phyloP scores from a whole-genome alignment of 2,888 invertebrate genomes.

The Entomobrya proxima region DNA sequence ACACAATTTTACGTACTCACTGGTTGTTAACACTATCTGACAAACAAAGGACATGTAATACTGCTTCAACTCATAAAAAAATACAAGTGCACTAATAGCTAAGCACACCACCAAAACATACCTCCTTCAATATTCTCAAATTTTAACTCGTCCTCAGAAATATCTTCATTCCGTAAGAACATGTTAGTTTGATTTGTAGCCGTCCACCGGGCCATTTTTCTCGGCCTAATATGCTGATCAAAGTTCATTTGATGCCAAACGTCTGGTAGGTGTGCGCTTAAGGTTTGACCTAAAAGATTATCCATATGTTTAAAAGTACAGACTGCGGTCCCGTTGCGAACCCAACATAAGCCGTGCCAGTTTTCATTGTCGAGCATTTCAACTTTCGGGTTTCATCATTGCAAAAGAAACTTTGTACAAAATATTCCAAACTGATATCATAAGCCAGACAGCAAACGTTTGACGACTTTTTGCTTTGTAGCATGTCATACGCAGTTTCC shows the following conservation, averaged over 20 bases:
- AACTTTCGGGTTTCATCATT: conserved; percentile 52
- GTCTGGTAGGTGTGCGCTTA: conserved; percentile 31
- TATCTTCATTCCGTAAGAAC: conserved; percentile 17
- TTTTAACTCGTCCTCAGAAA: conserved; percentile 43
- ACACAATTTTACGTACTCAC: no score
- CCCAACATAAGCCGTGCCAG: conserved; percentile 56
- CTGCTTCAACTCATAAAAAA: conserved; percentile 21
- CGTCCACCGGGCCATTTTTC: conserved; percentile 66
- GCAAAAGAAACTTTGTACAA: conserved; percentile 50
- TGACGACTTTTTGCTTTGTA: conserved; percentile 25
- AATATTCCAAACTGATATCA: conserved; percentile 49
- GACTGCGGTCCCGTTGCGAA: conserved; percentile 50
- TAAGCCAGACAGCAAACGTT: conserved; percentile 58
- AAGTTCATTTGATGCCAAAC: conserved; percentile 58
- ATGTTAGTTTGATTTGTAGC: conserved; percentile 58
- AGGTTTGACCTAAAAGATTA: conserved; percentile 30
- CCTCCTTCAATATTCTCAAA: conserved; percentile 59
- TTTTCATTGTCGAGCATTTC: conserved; percentile 19
- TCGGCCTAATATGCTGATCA: conserved; percentile 51
- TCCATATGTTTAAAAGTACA: conserved; percentile 54
- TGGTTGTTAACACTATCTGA: no score
- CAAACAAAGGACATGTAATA: no score
- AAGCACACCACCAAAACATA: conserved; percentile 7
- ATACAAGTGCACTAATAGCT: not conserved
- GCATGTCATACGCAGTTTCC: conserved; percentile 56